Conservation (phyloP, 2,113 vertebrate species). For the Oriolus oriolus region DNA sequence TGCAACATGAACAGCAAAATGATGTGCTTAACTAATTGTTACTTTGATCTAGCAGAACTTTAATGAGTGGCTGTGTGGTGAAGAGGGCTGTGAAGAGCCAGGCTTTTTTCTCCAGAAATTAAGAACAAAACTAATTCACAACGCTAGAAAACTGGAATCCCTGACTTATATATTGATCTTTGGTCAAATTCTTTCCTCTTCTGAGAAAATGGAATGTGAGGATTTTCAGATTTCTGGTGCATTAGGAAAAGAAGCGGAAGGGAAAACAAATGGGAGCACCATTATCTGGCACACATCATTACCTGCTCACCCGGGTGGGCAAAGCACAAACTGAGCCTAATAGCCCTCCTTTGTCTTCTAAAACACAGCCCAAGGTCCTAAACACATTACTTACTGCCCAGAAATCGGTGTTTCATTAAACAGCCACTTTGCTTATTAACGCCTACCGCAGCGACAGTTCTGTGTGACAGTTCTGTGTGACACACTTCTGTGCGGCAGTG, state of each 20-base stretch:
- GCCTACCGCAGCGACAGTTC: not conserved
- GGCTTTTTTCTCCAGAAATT: not conserved
- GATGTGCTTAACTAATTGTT: not conserved
- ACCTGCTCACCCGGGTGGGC: not conserved
- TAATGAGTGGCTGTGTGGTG: not conserved
- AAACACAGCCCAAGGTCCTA: not conserved
- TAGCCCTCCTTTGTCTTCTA: slow-evolving; percentile 21
- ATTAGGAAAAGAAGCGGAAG: slow-evolving; percentile 37
- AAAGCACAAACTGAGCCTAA: not conserved
- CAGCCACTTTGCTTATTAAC: not conserved
- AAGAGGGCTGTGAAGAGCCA: not conserved
- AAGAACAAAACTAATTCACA: not conserved
- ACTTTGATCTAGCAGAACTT: not conserved
- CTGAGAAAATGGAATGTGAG: not conserved
- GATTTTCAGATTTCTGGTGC: not conserved
- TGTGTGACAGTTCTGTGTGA: not conserved
- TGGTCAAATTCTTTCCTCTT: not conserved
- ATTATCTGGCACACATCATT: not conserved
- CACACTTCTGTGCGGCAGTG: too few species aligned
- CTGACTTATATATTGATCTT: not conserved
- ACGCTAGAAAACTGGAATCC: not conserved
- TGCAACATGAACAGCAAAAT: not conserved
- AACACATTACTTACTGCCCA: not conserved
- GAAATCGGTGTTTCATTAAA: slow-evolving; percentile 35
- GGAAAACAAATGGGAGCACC: slow-evolving; percentile 39